Evolutionary conservation across 2,113 vertebrate species (phyloP), one percentile per base, ranked within the genome.

Genomic region (Erinaceus europaeus): DNA sequence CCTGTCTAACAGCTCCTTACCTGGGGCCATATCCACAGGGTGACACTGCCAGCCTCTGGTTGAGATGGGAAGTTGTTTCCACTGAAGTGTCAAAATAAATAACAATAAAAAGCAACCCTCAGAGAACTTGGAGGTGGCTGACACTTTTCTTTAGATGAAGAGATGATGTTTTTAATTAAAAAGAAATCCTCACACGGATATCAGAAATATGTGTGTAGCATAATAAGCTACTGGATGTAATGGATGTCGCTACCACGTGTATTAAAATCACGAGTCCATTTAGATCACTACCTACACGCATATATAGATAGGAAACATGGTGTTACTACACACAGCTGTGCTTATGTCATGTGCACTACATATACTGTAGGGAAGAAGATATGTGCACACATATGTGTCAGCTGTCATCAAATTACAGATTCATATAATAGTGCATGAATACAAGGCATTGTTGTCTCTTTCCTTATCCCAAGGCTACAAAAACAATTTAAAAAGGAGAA

Each of bases 51-150:
- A 62, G 55, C 27, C 79, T 62, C 84, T n/a, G 9, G 38, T 68
- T 48, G 4, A 32, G 72, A 72, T 50, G 82, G 25, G 14, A 85
- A 71, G 79, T 67, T 18, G 1, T 64, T 80, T 81, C 65, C 44
- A 68, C 87, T 6, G 15, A 89, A 59, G 9, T 91, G 91, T 94
- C 93, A 93, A 85, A 87, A 82, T 40, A 85, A 73, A 92, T 69
- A 83, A 62, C 0, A 68, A 68, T 53, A 90, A 71, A 76, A n/a
- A 13, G n/a, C 69, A 84, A 18, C 65, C 50, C 55, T 79, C 29
- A 3, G 32, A 89, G 69, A 38, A 74, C 20, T 12, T 14, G 18
- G 9, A 12, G 13, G 9, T 17, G 17, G 48, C 17, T 38, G 12
- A n/a, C 21, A 38, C 6, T 61, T 64, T 29, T 38, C 32, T 76